These are phyloP conservation scores for Piscicola geometra DNA, from an alignment of 2,888 invertebrate genomes.

Conservation along the genomic window DNA sequence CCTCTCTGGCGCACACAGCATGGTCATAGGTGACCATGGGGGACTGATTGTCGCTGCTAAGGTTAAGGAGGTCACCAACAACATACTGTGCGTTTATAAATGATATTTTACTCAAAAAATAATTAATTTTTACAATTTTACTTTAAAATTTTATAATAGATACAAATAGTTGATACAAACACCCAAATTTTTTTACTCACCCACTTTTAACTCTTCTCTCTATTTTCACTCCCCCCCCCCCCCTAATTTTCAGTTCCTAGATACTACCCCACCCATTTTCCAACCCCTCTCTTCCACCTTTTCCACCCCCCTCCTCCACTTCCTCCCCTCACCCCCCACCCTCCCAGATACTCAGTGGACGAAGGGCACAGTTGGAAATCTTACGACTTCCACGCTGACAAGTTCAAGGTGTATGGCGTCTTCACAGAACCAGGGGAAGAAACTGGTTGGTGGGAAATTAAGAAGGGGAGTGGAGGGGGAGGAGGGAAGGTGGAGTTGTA, in stretches of 20 bases:
- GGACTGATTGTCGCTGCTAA: constrained; percentile 79
- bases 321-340: no score
- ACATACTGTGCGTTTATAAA: constrained; percentile 64
- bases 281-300: no score
- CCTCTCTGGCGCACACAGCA: constrained; percentile 49
- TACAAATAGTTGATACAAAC: no score
- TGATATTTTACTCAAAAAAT: no score
- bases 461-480: background rate
- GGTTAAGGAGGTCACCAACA: constrained; percentile 73
- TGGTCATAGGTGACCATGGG: constrained; percentile 82
- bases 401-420: constrained; percentile 77
- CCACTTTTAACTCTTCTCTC: no score
- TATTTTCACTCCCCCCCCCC: no score
- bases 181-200: no score
- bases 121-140: no score
- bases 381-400: constrained; percentile 65
- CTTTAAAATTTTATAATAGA: no score
- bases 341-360: constrained; percentile 69
- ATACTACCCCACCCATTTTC: no score
- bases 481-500: background rate
- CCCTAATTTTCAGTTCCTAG: no score
- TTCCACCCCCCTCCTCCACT: no score
- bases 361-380: constrained; percentile 77
- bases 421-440: constrained; percentile 93
- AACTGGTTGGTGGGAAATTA: constrained; percentile 64